Evolutionary conservation across 1,140 invertebrate species (phyloP).

Genomic region (Wiebesia pumilae): DNA sequence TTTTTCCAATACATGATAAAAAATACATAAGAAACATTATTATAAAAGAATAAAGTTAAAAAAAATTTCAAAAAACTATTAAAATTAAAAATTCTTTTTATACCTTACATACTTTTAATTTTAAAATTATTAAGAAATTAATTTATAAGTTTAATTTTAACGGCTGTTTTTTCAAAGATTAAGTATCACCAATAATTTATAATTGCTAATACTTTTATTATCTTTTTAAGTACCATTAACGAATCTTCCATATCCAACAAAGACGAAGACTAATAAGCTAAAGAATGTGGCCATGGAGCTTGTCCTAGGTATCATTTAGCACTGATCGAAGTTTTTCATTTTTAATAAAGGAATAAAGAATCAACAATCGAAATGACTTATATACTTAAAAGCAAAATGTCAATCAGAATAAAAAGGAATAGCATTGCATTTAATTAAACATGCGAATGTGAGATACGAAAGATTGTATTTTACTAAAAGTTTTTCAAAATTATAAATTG

Average conservation of each 20-base stretch:
- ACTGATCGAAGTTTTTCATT: conserved; percentile 33
- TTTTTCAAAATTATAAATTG: no score
- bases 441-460: neutral
- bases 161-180: no score
- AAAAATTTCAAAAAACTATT: no score
- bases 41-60: neutral
- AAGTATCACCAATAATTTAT: neutral
- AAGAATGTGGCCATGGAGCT: conserved; percentile 37
- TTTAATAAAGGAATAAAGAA: conserved; percentile 41
- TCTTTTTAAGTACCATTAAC: conserved; percentile 33
- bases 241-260: neutral
- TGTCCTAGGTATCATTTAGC: conserved; percentile 35
- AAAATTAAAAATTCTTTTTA: neutral
- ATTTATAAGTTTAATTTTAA: no score
- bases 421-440: neutral
- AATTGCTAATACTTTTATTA: conserved; percentile 13
- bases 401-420: neutral
- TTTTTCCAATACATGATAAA: neutral
- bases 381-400: no score
- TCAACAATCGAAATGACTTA: conserved; percentile 10
- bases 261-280: neutral
- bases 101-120: no score
- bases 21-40: conserved; percentile 2
- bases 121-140: no score
- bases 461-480: no score